These are phyloP conservation scores for Catostomus latipinnis DNA, from an alignment of 2,797 vertebrate species.

Conservation along the genomic window DNA sequence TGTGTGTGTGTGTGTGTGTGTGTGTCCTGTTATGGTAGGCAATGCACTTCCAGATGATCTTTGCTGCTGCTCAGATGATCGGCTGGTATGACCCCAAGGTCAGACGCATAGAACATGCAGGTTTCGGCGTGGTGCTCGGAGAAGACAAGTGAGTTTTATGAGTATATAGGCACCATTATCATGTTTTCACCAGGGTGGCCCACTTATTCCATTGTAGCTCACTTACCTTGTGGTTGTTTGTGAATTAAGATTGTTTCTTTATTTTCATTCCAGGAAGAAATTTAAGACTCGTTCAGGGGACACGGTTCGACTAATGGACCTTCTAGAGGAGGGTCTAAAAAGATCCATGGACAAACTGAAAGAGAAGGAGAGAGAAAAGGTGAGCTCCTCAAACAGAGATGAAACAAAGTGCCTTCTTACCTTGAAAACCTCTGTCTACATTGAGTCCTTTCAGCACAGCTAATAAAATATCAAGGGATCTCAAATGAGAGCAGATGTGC, in stretches of 20 bases:
- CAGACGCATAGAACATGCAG: constrained; percentile 88
- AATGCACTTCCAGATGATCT: constrained; percentile 90
- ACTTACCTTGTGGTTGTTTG: not conserved
- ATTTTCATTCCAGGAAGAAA: constrained; percentile 86
- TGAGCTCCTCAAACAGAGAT: constrained; percentile 55
- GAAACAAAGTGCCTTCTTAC: not conserved
- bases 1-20: not conserved
- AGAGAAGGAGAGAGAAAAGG: constrained; percentile 96
- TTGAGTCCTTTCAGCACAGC: not conserved
- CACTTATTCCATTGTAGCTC: not conserved
- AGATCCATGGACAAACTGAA: constrained; percentile 97
- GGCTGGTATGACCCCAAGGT: constrained; percentile 94
- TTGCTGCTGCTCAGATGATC: constrained; percentile 87
- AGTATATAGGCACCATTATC: not conserved
- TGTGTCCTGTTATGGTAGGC: constrained; percentile 67
- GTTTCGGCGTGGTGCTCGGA: constrained; percentile 93
- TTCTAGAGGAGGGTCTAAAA: constrained; percentile 93
- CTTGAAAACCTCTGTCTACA: not conserved
- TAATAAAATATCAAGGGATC: constrained; percentile 25
- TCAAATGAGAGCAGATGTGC: constrained; percentile 24
- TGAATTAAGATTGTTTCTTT: not conserved
- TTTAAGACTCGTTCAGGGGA: constrained; percentile 98
- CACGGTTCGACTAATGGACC: constrained; percentile 90
- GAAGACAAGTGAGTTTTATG: constrained; percentile 84
- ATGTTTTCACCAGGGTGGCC: not conserved